Evolutionary conservation across 2,888 invertebrate genomes (phyloP), one percentile per base, ranked within the genome.

Genomic region (Mechanitis mazaeus): DNA sequence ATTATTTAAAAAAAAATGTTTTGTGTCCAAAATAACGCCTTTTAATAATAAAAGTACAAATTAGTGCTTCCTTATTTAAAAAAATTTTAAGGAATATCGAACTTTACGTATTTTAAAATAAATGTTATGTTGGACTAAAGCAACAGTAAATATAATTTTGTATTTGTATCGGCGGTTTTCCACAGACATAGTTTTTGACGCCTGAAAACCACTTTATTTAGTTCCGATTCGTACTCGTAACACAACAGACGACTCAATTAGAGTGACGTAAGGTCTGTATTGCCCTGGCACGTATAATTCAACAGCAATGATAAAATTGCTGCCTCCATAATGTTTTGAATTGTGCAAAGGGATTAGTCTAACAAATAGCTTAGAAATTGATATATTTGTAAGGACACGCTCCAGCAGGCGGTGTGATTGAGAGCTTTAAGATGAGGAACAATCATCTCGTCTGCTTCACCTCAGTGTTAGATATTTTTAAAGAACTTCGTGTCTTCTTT

Each of bases 11-110:
- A 80, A 80, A 75, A 78, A 73, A 60, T 28, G 66, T 68, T 72
- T 72, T 74, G 74, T 75, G 76, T 74, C 69, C 75, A 75, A 79
- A 72, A 66, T 79, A 72, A 79, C 80, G 64, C 80, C 76, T 73
- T 55, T 54, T 46, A 33, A 68, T 67, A 53, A 65, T 55, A 35
- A 20, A 35, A 38, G 45, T 31, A 46, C 56, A 42, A 56, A 35
- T 59, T 54, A 33, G 55, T 42, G 6, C 3, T 20, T 9, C 38
- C 42, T 35, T 42, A 0, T 6, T 33, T n/a, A 33, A 56, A 6
- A 12, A 46, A 55, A 28, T 38, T 3, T 42, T 1, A 38, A 45
- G n/a, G 3, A 33, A 67, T 70, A 70, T 64, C 64, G 57, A 33
- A 60, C 55, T 45, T 58, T 67, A 64, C 9, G 20, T 0, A 42